Base-by-base conservation (phyloP, 2,113 vertebrate species). In the Leucopsar rothschildi region DNA sequence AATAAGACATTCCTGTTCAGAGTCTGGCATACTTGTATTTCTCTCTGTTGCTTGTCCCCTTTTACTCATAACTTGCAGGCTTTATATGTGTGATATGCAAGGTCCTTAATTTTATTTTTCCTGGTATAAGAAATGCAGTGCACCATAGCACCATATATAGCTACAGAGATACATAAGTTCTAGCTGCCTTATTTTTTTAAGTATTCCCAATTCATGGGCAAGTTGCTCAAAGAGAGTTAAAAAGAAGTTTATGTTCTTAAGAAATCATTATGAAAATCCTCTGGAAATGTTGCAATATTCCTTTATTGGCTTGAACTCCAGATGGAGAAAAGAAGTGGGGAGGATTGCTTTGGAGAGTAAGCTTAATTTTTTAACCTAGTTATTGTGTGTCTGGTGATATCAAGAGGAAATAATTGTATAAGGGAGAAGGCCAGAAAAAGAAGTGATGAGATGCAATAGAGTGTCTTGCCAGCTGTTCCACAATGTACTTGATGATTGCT, bases 351-450 rank as follows among this genome's bases (percentile, higher is more conserved):
- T 77, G 65, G 79, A 69, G n/a, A 86, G 23, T 28, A 86, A 65
- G 59, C 55, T 77, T 92, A 33, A 45, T 33, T 82, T 81, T 88
- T 90, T 72, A 79, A 61, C 61, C 29, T 35, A 21, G 37, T 92
- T 84, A 53, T 56, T 93, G 70, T 85, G 57, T 76, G 45, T 68
- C 73, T 87, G 21, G 31, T 81, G 91, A 89, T 94, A 93, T 37
- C 70, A 89, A 90, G 45, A 94, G 78, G 78, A 92, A 94, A 90
- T 94, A 56, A 65, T 76, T 93, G 79, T 88, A 17, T 65, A 15
- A 66, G 70, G 64, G 72, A 82, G 66, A 92, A 92, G 33, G 37
- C 49, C 45, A 61, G 69, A 65, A 77, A 78, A 84, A 92, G 69
- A 86, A 93, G 61, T 0, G 9, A 82, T 92, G 91, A 93, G 91